Base-by-base conservation (phyloP, 2,113 vertebrate genomes). In the Scytalopus superciliaris region DNA sequence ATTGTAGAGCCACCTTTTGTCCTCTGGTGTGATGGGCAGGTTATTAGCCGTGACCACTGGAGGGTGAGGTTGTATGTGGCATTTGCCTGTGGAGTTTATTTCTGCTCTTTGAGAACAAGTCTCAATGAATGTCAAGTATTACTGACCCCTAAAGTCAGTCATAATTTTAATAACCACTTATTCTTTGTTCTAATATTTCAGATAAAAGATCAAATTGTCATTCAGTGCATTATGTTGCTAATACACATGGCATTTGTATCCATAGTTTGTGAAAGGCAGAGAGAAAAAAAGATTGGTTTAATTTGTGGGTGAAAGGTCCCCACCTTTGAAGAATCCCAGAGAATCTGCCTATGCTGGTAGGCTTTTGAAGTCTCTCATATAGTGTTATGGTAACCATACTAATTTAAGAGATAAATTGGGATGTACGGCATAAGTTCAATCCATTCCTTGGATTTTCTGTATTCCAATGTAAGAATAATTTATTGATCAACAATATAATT, bases 1-100 rank as follows among this genome's bases (percentile, higher is more conserved):
- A 19, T 82, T 91, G 75, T 94, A 22, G 14, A n/a, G n/a, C 60
- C 42, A 64, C 47, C 84, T 93, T 96, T 94, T 93, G 78, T 94
- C 77, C 40, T 94, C 63, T 87, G 19, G 44, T 78, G 53, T 78
- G 87, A 95, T 22, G 47, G 73, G 47, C 70, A 90, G 59, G 70
- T 96, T 69, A 84, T 64, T 87, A 87, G 44, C 40, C 56, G 39
- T 83, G 64, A 80, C 85, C 76, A 74, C 33, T 57, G 67, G 63
- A 76, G 79, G 57, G 35, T 82, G 55, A 87, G 49, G 69, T 45
- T 53, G 18, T 44, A 45, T 13, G 24, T 76, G 75, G 17, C 37
- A 70, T 91, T 94, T 94, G 45, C 37, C 49, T 76, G 7, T n/a
- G 50, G 53, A 87, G 30, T 44, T 57, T 78, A 62, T 77, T 87